Base-by-base conservation (phyloP, 2,113 vertebrate species). In the Leiothrix lutea region DNA sequence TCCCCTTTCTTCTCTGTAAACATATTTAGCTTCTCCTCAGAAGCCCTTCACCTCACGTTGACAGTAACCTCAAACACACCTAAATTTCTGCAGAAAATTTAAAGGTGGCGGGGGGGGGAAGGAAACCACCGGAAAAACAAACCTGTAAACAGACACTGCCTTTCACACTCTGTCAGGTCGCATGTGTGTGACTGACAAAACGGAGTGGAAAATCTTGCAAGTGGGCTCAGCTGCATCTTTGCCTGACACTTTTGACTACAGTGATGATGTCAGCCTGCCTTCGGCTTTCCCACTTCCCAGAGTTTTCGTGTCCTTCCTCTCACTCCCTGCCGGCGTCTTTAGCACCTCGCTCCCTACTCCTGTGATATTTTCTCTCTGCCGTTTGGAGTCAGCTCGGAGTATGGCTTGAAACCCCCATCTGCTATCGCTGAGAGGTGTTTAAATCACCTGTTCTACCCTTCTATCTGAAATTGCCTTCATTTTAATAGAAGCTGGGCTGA, bases 121-220 rank as follows among this genome's bases (percentile, higher is more conserved):
- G 44, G 29, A 86, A 94, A 92, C 72, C 65, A 67, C 88, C 80
- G 92, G 92, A 73, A 95, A 83, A 82, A 87, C 11, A 62, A 91
- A 92, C 85, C 77, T 66, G 67, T 73, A 91, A 96, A 92, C 90
- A 95, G 92, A 74, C 57, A 60, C 36, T 88, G 85, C 56, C 93
- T 83, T 93, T 96, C 94, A 93, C 92, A 90, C 93, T 64, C 78
- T 90, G 94, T 95, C 93, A 94, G 64, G 60, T 24, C 56, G 69
- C 42, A 29, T 71, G 79, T 71, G 85, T 86, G 79, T 71, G 85
- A 80, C 72, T 83, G 44, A 70, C 53, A 78, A 88, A 93, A 90
- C 7, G 47, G 88, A 94, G 79, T 94, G 80, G 90, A 80, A 90
- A 92, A 92, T 86, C 64, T 95, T 88, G 80, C 9, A 3, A 86